Evolutionary conservation across 2,888 invertebrate genomes (phyloP), one percentile per base, ranked within the genome.

Genomic region (Pelosia muscerda): DNA sequence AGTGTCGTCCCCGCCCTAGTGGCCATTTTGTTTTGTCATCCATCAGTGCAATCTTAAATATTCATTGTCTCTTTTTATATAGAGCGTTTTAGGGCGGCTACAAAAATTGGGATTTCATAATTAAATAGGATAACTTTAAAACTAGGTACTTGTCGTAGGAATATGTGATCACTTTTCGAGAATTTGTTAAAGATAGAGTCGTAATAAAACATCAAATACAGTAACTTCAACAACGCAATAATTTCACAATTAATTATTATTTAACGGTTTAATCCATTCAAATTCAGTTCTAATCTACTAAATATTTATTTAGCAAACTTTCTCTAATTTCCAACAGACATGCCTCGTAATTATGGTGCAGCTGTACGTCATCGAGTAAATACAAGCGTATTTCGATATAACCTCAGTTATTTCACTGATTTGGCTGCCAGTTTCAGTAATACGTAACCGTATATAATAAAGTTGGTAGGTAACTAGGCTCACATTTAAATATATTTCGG

Each of bases 401-500:
- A 19, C 5, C 22, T 63, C 19, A 19, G 9, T 55, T 54, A 22
- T 25, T 56, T 63, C 11, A 10, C 53, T 38, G 49, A 49, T n/a
- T 26, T 49, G 22, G 26, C 28, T 60, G n/a, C 13, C 0, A 25
- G 25, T 49, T 63, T 71, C 64, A 69, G 68, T 68, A 74, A 75
- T 72, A 75, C 78, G 78, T 77, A 82, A 78, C 71, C 63, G 63
- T 64, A 72, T 70, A 68, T 67, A 71, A 65, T 63, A 68, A 61
- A 71, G 66, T 55, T 22, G 57, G 65, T 63, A 64, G 74, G 71
- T 77, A 76, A 87, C 88, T 86, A 88, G 85, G 79, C 82, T 75
- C 81, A 87, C 88, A 91, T 91, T 90, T 86, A 89, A 90, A 92
- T 49, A 49, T 91, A 85, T 81, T 79, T 78, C 81, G 74, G 69